A percentile compares a stretch with the other conserved stretches of the same genome.
Evolutionary conservation across 2,113 vertebrate genomes (phyloP).

Genomic region (Scomber japonicus): DNA sequence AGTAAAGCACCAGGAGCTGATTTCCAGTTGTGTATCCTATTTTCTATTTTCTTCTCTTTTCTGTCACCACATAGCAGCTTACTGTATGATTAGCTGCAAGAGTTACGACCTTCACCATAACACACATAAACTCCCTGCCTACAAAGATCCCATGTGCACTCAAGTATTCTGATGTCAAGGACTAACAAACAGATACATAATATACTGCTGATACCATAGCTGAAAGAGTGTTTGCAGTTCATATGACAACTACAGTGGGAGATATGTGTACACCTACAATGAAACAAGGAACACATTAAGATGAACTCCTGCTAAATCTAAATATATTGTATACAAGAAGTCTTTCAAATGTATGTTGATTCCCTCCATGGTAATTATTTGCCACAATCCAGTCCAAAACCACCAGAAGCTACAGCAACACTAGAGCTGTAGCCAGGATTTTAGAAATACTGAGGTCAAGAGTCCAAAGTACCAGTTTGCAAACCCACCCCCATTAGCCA

Average conservation of each 20-base stretch:
- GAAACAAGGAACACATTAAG: neutral
- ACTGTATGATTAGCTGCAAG: slow-evolving; percentile 29
- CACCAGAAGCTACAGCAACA: too few relatives aligned
- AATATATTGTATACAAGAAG: too few relatives aligned
- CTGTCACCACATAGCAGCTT: slow-evolving; percentile 15
- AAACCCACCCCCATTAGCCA: too few relatives aligned
- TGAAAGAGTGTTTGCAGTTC: neutral
- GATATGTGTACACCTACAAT: neutral
- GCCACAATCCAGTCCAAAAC: too few relatives aligned
- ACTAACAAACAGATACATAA: neutral
- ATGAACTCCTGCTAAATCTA: too few relatives aligned
- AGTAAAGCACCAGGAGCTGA: slow-evolving; percentile 13
- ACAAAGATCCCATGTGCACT: neutral
- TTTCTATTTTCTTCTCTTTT: slow-evolving; percentile 32
- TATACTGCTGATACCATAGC: neutral
- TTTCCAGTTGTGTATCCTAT: slow-evolving; percentile 2
- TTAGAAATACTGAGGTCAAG: too few relatives aligned
- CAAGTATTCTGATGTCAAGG: neutral
- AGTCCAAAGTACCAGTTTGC: too few relatives aligned
- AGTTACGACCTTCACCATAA: slow-evolving; percentile 16
- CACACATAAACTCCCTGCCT: neutral
- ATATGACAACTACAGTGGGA: too few relatives aligned
- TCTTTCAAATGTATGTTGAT: too few relatives aligned
- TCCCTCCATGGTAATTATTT: too few relatives aligned
- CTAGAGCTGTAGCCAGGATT: too few relatives aligned